Conservation (phyloP, 2,797 vertebrate genomes). For the Malurus leucopterus region DNA sequence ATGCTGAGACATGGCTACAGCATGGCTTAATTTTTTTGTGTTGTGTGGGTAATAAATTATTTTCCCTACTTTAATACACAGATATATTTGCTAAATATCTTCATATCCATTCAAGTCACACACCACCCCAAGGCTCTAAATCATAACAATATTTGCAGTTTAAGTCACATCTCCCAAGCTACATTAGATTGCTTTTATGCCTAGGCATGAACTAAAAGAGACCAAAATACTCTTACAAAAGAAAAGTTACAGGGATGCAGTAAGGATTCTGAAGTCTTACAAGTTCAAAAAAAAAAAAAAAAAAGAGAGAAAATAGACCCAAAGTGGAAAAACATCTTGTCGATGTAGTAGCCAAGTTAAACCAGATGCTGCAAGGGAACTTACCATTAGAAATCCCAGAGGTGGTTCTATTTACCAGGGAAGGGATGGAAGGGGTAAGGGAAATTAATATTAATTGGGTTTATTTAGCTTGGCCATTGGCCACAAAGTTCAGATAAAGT, state of each 20-base stretch:
- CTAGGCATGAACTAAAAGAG: background rate
- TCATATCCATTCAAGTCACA: background rate
- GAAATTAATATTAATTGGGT: conserved; percentile 76
- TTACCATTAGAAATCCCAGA: conserved; percentile 62
- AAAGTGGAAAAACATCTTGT: conserved; percentile 34
- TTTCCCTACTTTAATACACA: background rate
- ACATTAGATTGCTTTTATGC: conserved; percentile 4
- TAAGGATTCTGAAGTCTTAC: background rate
- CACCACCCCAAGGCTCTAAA: background rate
- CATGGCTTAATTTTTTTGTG: background rate
- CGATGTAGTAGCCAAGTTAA: conserved; percentile 52
- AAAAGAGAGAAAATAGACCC: background rate
- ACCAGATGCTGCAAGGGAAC: conserved; percentile 33
- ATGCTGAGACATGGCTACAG: background rate
- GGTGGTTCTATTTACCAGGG: conserved; percentile 69
- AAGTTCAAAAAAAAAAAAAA: background rate
- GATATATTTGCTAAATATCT: conserved; percentile 8
- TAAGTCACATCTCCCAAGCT: background rate
- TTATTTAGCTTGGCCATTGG: conserved; percentile 72
- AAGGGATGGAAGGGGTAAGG: conserved; percentile 63
- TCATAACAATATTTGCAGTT: conserved; percentile 1
- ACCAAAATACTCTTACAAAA: background rate
- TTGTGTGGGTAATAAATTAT: background rate
- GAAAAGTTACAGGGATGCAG: background rate
- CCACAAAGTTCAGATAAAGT: conserved; percentile 74